These are phyloP conservation scores for Axis porcinus DNA, from an alignment of 2,113 vertebrate genomes.

Conservation along the genomic window DNA sequence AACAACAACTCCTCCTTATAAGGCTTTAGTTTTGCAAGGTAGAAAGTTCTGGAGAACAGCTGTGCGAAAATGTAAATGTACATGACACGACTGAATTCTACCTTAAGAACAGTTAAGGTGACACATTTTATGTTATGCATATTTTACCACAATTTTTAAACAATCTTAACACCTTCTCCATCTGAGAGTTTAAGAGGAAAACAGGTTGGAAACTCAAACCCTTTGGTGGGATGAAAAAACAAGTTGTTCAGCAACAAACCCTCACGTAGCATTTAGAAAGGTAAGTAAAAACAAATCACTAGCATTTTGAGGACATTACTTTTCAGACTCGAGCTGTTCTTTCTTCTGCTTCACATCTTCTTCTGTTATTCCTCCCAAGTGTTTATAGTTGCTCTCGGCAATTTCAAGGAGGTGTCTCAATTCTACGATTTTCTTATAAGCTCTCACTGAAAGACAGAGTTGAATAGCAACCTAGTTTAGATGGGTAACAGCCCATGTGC, in stretches of 20 bases:
- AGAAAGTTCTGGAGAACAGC: not conserved
- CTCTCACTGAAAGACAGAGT: constrained; percentile 80
- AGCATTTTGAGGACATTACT: constrained; percentile 72
- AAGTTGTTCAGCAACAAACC: not conserved
- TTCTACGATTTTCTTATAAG: constrained; percentile 81
- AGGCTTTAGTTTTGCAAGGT: not conserved
- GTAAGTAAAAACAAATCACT: constrained; percentile 14
- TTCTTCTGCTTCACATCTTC: constrained; percentile 78
- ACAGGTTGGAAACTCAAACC: not conserved
- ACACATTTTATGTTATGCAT: not conserved
- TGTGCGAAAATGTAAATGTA: not conserved
- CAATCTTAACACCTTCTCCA: not conserved
- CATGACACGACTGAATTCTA: not conserved
- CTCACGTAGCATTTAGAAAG: not conserved
- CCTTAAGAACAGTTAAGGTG: not conserved
- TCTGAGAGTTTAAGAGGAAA: not conserved
- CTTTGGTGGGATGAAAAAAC: not conserved
- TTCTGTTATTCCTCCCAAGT: constrained; percentile 85
- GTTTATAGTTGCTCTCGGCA: constrained; percentile 85
- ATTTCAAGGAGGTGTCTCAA: constrained; percentile 79
- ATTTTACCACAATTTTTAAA: not conserved
- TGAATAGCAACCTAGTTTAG: constrained; percentile 13
- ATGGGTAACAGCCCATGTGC: not conserved
- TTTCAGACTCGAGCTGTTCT: constrained; percentile 74
- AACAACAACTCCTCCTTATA: not conserved